A percentile compares a stretch with the other conserved stretches of the same genome.
phyloP scores from a whole-genome alignment of 2,888 invertebrate species.

The Spilosoma lubricipeda region DNA sequence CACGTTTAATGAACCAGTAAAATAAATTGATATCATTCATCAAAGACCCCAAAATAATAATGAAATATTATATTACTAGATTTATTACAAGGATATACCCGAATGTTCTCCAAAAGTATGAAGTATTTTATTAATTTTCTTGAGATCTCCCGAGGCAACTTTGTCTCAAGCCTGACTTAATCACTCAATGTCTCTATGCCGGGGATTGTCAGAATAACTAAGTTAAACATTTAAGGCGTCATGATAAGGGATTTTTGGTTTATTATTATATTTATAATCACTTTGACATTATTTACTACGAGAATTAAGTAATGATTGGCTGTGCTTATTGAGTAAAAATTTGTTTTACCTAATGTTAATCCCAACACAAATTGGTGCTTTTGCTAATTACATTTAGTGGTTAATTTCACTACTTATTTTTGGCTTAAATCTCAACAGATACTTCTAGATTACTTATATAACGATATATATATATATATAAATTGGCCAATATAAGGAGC shows the following conservation, averaged over 20 bases:
- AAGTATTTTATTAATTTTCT: slow-evolving; percentile 28
- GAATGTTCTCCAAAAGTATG: slow-evolving; percentile 15
- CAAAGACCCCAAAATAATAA: neutral
- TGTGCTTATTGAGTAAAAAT: neutral
- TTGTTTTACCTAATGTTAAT: neutral
- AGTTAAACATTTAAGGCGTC: slow-evolving; percentile 5
- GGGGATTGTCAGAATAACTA: slow-evolving; percentile 7
- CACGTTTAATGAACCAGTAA: neutral
- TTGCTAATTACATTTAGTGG: neutral
- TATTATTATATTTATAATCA: neutral
- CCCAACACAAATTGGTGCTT: neutral
- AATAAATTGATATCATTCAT: neutral
- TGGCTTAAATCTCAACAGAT: neutral
- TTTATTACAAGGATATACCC: slow-evolving; percentile 1
- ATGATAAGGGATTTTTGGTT: slow-evolving; percentile 8
- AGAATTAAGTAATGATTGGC: neutral
- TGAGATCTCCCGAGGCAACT: slow-evolving; percentile 29
- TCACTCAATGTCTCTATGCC: slow-evolving; percentile 9
- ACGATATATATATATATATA: too few species aligned
- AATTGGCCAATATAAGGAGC: too few species aligned
- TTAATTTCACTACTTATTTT: neutral
- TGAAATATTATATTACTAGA: neutral
- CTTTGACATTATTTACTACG: neutral
- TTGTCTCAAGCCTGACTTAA: slow-evolving; percentile 34
- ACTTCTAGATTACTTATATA: neutral